These are phyloP conservation scores for Morinoia aosen DNA, from an alignment of 2,888 invertebrate species.

Conservation along the genomic window DNA sequence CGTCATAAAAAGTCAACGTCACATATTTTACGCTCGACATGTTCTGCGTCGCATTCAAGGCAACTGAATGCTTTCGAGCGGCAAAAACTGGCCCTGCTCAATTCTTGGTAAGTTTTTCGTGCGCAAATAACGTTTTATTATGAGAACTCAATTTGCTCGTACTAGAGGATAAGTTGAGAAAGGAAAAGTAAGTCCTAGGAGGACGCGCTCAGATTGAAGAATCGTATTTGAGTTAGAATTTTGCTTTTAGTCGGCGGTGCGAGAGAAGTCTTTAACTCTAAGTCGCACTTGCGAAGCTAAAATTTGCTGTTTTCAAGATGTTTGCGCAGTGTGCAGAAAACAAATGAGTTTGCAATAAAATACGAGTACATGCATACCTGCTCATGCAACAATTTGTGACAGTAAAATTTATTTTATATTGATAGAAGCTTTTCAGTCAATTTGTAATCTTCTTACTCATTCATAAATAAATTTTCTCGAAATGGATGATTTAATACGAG, in stretches of 20 bases:
- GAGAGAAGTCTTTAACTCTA: not conserved
- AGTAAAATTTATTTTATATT: too few species aligned
- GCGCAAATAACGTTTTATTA: not conserved
- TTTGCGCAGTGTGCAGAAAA: not conserved
- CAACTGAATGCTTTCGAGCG: not conserved
- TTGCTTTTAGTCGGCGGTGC: not conserved
- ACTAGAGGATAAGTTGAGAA: not conserved
- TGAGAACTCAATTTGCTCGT: not conserved
- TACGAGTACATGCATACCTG: not conserved
- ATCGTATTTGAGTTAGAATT: not conserved
- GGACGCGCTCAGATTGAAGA: not conserved
- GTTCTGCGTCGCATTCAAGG: not conserved
- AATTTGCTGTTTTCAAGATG: not conserved
- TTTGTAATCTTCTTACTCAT: too few species aligned
- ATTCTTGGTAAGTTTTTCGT: not conserved
- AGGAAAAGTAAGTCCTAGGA: not conserved
- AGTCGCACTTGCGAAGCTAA: not conserved
- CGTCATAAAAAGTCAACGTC: not conserved
- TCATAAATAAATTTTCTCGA: not conserved
- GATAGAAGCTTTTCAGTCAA: too few species aligned
- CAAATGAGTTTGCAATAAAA: not conserved
- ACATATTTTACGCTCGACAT: not conserved
- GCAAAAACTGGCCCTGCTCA: not conserved
- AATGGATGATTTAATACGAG: not conserved
- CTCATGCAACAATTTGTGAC: too few species aligned